Evolutionary conservation across 2,888 invertebrate genomes (phyloP).

Genomic region (Pocota personata): DNA sequence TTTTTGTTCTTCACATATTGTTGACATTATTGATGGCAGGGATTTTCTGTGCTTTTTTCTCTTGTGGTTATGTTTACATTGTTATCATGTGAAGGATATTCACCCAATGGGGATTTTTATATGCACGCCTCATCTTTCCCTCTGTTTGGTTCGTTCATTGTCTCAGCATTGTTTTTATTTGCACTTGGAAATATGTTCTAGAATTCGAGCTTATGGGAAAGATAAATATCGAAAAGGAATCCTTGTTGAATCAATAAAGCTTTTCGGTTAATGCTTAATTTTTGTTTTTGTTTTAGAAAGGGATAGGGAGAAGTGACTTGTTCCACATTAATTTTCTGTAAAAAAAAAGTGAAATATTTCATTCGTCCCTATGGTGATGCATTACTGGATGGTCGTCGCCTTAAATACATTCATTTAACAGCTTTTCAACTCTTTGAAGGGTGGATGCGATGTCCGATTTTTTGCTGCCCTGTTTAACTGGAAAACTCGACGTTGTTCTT

Average conservation of each 20-base stretch:
- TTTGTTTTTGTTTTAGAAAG: neutral
- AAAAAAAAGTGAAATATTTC: slow-evolving; percentile 27
- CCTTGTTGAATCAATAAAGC: slow-evolving; percentile 59
- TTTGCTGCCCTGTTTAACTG: neutral
- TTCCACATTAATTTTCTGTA: slow-evolving; percentile 18
- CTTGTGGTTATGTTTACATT: slow-evolving; percentile 55
- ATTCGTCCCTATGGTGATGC: slow-evolving; percentile 4
- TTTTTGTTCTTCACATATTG: slow-evolving; percentile 49
- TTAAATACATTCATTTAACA: slow-evolving; percentile 42
- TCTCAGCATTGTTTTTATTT: slow-evolving; percentile 38
- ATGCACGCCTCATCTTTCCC: slow-evolving; percentile 22
- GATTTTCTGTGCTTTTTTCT: slow-evolving; percentile 35
- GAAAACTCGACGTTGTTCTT: neutral
- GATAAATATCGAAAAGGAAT: slow-evolving; percentile 41
- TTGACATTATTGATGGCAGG: slow-evolving; percentile 71
- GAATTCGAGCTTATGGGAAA: slow-evolving; percentile 31
- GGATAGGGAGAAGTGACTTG: neutral
- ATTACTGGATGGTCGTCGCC: slow-evolving; percentile 1
- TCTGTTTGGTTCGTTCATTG: neutral
- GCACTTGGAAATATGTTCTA: slow-evolving; percentile 34
- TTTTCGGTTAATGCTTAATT: slow-evolving; percentile 20
- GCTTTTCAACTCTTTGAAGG: slow-evolving; percentile 45
- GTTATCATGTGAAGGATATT: slow-evolving; percentile 59
- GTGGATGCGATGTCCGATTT: slow-evolving; percentile 3
- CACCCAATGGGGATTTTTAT: slow-evolving; percentile 21